These are phyloP conservation scores for Olivierus martensii DNA, from an alignment of 1,140 invertebrate species.

Conservation along the genomic window DNA sequence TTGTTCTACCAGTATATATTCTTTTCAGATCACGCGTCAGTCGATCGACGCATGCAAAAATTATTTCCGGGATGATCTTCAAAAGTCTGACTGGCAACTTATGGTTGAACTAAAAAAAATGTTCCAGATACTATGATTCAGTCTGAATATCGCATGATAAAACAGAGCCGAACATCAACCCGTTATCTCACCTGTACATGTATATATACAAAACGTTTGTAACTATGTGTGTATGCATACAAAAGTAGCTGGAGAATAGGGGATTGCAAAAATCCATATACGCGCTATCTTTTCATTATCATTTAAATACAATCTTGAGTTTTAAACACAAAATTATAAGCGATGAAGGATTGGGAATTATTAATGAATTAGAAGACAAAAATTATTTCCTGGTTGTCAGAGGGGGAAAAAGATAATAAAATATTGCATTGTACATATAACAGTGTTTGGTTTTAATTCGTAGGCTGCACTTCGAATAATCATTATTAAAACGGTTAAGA, in stretches of 20 bases:
- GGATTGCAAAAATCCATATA: no score
- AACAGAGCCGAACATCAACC: no score
- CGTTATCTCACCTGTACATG: neutral
- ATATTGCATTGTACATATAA: no score
- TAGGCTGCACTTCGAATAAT: no score
- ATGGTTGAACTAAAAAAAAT: slow-evolving; percentile 97
- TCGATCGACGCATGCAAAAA: slow-evolving; percentile 99
- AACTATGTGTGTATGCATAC: neutral
- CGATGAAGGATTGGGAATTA: neutral
- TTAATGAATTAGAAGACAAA: neutral
- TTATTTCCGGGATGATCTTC: slow-evolving; percentile 93
- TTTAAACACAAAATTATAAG: no score
- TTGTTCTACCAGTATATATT: neutral
- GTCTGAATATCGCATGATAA: no score
- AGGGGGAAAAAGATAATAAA: no score
- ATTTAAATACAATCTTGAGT: no score
- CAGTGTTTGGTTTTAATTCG: no score
- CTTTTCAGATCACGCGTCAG: slow-evolving; percentile 78
- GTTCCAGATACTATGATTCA: slow-evolving; percentile 68
- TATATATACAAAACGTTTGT: neutral
- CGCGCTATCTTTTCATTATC: no score
- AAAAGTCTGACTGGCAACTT: slow-evolving; percentile 92
- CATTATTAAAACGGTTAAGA: no score
- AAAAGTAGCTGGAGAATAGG: neutral
- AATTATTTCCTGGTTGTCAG: no score